Conservation (phyloP, 2,888 invertebrate species). For the Sesia bembeciformis region DNA sequence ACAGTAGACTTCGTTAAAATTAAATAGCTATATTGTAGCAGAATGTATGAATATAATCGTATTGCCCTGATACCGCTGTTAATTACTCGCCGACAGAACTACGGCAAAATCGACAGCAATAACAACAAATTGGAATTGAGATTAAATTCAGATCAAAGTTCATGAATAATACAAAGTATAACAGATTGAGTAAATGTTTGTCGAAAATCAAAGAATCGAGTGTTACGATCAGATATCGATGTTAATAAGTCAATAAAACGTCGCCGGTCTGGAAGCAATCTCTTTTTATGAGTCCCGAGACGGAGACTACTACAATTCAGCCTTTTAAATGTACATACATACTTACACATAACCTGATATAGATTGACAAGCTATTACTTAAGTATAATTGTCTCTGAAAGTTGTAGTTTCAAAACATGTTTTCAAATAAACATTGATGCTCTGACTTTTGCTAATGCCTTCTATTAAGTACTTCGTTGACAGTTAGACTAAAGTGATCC, state of each 20-base stretch:
- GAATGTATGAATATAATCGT: not conserved
- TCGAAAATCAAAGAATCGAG: slow-evolving; percentile 66
- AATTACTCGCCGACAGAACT: not conserved
- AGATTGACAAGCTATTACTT: too few relatives aligned
- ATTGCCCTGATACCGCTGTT: not conserved
- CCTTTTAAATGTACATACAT: slow-evolving; percentile 37
- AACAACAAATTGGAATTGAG: not conserved
- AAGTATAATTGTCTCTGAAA: too few relatives aligned
- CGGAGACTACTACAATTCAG: slow-evolving; percentile 60
- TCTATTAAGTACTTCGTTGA: too few relatives aligned
- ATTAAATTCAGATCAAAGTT: not conserved
- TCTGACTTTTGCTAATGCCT: too few relatives aligned
- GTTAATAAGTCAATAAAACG: slow-evolving; percentile 74
- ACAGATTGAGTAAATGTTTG: slow-evolving; percentile 55
- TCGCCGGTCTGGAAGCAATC: slow-evolving; percentile 68
- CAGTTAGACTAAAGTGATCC: too few relatives aligned
- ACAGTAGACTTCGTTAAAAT: too few relatives aligned
- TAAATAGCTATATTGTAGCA: not conserved
- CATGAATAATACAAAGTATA: slow-evolving; percentile 18
- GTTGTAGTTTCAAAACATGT: too few relatives aligned
- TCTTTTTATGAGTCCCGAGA: slow-evolving; percentile 68
- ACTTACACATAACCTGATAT: too few relatives aligned
- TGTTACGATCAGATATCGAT: slow-evolving; percentile 72
- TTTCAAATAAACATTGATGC: too few relatives aligned
- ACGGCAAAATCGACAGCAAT: not conserved